Conservation (phyloP, 2,113 vertebrate genomes). For the Merops nubicus region DNA sequence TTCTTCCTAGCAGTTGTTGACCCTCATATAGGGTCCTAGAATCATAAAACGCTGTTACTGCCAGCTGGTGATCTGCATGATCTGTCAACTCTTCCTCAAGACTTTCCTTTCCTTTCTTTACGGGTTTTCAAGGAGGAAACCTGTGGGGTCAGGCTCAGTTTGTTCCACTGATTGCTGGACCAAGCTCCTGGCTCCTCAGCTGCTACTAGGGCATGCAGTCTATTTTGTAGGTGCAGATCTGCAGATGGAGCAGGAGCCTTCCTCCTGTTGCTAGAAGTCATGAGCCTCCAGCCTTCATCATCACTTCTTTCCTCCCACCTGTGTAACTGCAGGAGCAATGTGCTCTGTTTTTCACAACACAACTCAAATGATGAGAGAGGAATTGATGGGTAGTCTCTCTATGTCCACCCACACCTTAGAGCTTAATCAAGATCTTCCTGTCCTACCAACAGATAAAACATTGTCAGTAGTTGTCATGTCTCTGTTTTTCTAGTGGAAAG, state of each 20-base stretch:
- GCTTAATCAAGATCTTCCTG: neutral
- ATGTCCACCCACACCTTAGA: neutral
- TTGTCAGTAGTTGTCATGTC: neutral
- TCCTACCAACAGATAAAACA: neutral
- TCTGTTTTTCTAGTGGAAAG: neutral
- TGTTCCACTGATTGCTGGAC: neutral
- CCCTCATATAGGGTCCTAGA: neutral
- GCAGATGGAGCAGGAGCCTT: neutral
- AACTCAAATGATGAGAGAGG: neutral
- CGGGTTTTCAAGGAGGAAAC: neutral
- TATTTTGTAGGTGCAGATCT: neutral
- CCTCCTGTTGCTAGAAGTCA: neutral
- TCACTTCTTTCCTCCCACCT: neutral
- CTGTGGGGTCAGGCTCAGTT: neutral
- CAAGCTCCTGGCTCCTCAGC: neutral
- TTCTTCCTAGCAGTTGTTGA: neutral
- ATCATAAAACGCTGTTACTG: neutral
- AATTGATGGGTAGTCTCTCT: neutral
- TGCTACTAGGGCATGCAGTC: neutral
- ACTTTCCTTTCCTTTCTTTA: neutral
- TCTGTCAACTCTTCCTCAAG: neutral
- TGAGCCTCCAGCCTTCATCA: neutral
- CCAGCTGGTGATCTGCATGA: neutral
- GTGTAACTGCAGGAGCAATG: neutral
- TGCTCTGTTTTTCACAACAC: neutral